Base-by-base conservation (phyloP, 2,888 invertebrate genomes). In the Oscheius sp. region DNA sequence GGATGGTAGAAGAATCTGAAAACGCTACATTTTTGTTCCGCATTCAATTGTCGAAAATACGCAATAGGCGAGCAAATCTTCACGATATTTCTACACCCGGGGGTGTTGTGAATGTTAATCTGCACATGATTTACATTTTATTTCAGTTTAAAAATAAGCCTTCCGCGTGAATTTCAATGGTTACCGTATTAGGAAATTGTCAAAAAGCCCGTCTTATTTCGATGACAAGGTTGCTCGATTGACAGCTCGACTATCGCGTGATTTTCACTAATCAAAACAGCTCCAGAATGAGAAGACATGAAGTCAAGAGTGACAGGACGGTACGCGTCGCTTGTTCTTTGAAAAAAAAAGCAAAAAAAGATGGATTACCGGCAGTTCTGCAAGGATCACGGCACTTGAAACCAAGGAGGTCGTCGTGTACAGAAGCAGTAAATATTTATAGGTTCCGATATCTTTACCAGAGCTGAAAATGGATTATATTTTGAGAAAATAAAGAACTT, bases 331-430 rank as follows among this genome's bases (percentile, higher is more conserved):
- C 5, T 9, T 35, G 35, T 35, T 35, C 49, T 18, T 49, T 7
- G n/a, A n/a, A 12, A 43, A 45, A 21, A 21, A 23, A 13, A n/a
- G 6, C 63, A 45, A 21, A 21, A 23, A 13, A 64, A 46, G n/a
- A n/a, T n/a, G n/a, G n/a, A n/a, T n/a, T 27, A 66, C 66, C 27
- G 66, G 66, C 12, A 66, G 9, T 52, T 66, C 66, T n/a, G 52
- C 27, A 12, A 66, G 52, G 29, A 66, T 66, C 23, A 66, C 66
- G 2, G 52, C 66, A 27, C 66, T 66, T 7, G 66, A 66, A 18
- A 66, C 27, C 12, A 66, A 29, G 1, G 66, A 66, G 1, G 66
- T 52, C 1, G 66, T 66, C 0, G 66, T 66, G 49, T 66, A 66
- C 7, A 66, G 29, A 2, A 66, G 52, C 9, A 66, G 35, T 18